Base-by-base conservation (phyloP, 2,888 invertebrate genomes). In the Lepetodrilus schrolli region DNA sequence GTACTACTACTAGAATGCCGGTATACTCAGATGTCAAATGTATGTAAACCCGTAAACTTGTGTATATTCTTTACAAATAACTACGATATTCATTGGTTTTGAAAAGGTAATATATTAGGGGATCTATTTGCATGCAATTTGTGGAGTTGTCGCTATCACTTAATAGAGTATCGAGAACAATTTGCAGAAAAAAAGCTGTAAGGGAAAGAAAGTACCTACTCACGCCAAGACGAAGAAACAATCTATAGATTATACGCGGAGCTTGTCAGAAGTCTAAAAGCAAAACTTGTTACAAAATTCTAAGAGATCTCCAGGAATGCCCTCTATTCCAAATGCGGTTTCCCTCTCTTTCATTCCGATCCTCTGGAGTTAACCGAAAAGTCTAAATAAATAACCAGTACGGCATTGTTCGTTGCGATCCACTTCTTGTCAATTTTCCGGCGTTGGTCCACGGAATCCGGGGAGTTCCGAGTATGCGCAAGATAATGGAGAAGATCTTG, bases 211-310 rank as follows among this genome's bases (percentile, higher is more conserved):
- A 58, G 58, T 58, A 58, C 34, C 26, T 13, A 23, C 13, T 30
- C 13, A 30, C 13, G n/a, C 7, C n/a, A 30, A 13, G 13, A 26
- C n/a, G 58, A 1, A 30, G 34, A 34, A 58, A 58, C 58, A 58
- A 58, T 58, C 58, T 58, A 34, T 17, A 26, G 26, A n/a, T 5
- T 30, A 58, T n/a, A 34, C 58, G 58, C 58, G 17, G 17, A 4
- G 34, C 58, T 30, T 58, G 26, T 10, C 17, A 8, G 23, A 34
- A 58, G 17, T 58, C 58, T 58, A 58, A 58, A 58, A 58, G 58
- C 58, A 23, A 58, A 58, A 58, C 30, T 58, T 58, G 58, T 58
- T 58, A 58, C 58, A 26, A 58, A 58, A 58, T 58, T 58, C 58
- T 58, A 58, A 17, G 58, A 17, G 58, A 58, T 30, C 58, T 58